Evolutionary conservation across 2,113 vertebrate genomes (phyloP).

Genomic region (Alectura lathami): DNA sequence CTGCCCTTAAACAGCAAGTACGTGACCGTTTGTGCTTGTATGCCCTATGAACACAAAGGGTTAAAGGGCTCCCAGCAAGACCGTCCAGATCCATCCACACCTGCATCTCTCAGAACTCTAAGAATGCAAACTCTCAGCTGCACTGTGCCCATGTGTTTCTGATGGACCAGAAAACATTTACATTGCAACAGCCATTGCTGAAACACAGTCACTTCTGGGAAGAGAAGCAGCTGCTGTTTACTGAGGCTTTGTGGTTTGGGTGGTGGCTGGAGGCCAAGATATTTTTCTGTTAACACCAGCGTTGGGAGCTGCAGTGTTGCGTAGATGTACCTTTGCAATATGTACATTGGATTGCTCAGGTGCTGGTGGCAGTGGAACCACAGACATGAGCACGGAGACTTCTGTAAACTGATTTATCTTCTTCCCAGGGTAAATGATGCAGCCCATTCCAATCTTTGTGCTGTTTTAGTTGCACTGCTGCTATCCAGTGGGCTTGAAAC

Average conservation of each 20-base stretch:
- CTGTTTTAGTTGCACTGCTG: background rate
- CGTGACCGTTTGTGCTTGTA: accelerated
- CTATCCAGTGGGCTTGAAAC: background rate
- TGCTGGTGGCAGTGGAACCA: background rate
- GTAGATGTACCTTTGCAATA: background rate
- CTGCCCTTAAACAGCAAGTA: background rate
- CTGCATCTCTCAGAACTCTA: background rate
- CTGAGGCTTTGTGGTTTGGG: slow-evolving; percentile 38
- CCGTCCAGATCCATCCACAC: background rate
- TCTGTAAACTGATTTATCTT: background rate
- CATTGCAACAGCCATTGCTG: background rate
- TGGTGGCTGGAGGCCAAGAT: slow-evolving; percentile 13
- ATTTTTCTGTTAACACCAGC: slow-evolving; percentile 27
- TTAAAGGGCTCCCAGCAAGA: background rate
- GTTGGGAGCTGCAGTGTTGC: background rate
- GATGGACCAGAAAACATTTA: slow-evolving; percentile 29
- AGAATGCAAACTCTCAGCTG: background rate
- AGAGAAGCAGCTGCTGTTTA: slow-evolving; percentile 60
- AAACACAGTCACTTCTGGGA: slow-evolving; percentile 42
- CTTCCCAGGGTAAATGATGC: background rate
- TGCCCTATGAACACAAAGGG: background rate
- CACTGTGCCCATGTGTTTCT: background rate
- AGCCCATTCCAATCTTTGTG: background rate
- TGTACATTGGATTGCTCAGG: background rate
- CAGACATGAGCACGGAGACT: background rate